Conservation (phyloP, 2,888 invertebrate species). For the Altica lythri region DNA sequence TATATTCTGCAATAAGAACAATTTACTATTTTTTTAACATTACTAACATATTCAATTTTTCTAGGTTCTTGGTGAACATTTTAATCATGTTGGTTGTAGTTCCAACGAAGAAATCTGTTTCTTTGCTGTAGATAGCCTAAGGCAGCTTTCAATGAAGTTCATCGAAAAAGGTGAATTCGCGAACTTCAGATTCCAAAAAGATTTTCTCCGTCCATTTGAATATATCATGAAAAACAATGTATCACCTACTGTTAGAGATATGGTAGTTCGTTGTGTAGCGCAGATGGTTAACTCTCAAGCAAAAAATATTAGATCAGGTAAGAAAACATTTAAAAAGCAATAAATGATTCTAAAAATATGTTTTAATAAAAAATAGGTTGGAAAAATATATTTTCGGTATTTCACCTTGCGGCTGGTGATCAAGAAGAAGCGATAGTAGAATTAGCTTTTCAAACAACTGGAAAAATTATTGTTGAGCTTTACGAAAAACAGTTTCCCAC, state of each 20-base stretch:
- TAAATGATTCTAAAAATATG: background rate
- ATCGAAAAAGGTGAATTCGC: constrained; percentile 99
- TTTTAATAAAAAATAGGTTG: constrained; percentile 63
- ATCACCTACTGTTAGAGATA: constrained; percentile 92
- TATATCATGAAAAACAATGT: constrained; percentile 98
- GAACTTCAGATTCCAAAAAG: constrained; percentile 99
- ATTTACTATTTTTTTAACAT: background rate
- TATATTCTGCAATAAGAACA: no score
- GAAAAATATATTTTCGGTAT: constrained; percentile 99
- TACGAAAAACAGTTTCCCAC: constrained; percentile 92
- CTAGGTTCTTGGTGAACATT: constrained; percentile 89
- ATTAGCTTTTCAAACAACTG: constrained; percentile 95
- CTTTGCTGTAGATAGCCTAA: constrained; percentile 95
- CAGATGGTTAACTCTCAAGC: constrained; percentile 96
- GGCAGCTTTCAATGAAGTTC: constrained; percentile 98
- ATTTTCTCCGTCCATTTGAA: constrained; percentile 97
- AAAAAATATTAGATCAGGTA: constrained; percentile 87
- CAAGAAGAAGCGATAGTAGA: constrained; percentile 94
- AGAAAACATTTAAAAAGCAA: background rate
- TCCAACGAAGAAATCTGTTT: constrained; percentile 95
- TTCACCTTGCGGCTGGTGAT: constrained; percentile 96
- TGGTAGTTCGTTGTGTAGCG: constrained; percentile 95
- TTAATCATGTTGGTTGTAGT: constrained; percentile 96
- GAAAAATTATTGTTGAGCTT: constrained; percentile 91
- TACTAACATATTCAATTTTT: constrained; percentile 81